Evolutionary conservation across 1,140 invertebrate genomes (phyloP), one percentile per base, ranked within the genome.

Genomic region (Mamestra configurata): DNA sequence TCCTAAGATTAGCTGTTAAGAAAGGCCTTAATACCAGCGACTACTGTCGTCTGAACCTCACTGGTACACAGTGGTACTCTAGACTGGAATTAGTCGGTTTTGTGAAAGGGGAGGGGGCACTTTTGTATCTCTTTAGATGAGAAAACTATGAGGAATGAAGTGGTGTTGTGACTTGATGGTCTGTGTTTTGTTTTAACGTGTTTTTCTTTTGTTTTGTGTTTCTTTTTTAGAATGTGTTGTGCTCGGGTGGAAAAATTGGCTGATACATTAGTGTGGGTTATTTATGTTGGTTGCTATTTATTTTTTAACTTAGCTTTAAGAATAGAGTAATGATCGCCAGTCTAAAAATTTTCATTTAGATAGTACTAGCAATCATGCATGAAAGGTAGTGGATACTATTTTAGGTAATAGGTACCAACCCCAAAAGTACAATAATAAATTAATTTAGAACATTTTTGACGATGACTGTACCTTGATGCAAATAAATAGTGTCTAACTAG

Each of bases 1-100:
- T 94, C 90, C 86, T 93, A 89, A 94, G 92, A 94, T 94, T 94
- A 94, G 91, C 89, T 92, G 88, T 90, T 89, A 94, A 92, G 91
- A 91, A 93, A 92, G 86, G 83, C 87, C 90, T 90, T 89, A 89
- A 89, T 91, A 79, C 85, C 78, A 84, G 85, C 86, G 88, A 86
- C 11, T 22, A 24, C 71, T 91, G 89, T 89, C 87, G 86, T 86
- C 82, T 84, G 84, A 79, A 64, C 35, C 77, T 87, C 82, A 86
- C 84, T 87, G 82, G 55, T 79, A 82, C 84, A 10, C 37, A 10
- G 2, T 31, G 27, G 27, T 31, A 31, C n/a, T n/a, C n/a, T n/a
- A n/a, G n/a, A n/a, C 43, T 46, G 86, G 83, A 88, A 89, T 90
- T 90, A 79, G 57, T 46, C 24, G 61, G 64, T 75, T 61, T 53